phyloP scores from a whole-genome alignment of 2,797 vertebrate genomes.

The Sebastiscus tertius region DNA sequence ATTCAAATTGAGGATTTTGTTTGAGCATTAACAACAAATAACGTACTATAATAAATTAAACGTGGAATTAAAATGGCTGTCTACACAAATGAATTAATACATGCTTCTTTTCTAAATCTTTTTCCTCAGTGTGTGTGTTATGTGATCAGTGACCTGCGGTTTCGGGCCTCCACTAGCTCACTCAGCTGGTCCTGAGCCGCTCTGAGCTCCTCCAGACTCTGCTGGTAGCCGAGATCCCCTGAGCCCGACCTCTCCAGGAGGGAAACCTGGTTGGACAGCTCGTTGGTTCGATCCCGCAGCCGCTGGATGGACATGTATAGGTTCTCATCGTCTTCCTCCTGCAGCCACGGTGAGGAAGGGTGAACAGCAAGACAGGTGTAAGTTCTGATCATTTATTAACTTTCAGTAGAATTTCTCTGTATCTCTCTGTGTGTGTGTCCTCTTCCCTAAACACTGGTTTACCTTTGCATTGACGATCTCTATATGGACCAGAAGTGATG shows the following conservation, averaged over 20 bases:
- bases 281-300: conserved; percentile 86
- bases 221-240: conserved; percentile 86
- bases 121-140: background rate
- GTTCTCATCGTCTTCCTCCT: conserved; percentile 92
- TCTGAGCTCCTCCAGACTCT: conserved; percentile 87
- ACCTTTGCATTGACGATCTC: conserved; percentile 92
- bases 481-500: conserved; percentile 91
- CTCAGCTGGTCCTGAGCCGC: conserved; percentile 87
- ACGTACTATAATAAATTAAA: background rate
- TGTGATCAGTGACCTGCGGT: conserved; percentile 79
- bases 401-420: background rate
- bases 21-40: background rate
- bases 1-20: background rate
- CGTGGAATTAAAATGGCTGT: accelerated
- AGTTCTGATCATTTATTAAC: background rate
- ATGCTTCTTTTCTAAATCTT: background rate
- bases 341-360: background rate
- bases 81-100: background rate
- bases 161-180: conserved; percentile 89
- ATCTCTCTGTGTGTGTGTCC: no score
- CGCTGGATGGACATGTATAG: conserved; percentile 90
- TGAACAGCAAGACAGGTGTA: background rate
- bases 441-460: background rate
- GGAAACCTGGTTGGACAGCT: conserved; percentile 87
- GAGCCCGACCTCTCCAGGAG: conserved; percentile 84